Evolutionary conservation across 2,113 vertebrate species (phyloP).

Genomic region (Chaetops frenatus): DNA sequence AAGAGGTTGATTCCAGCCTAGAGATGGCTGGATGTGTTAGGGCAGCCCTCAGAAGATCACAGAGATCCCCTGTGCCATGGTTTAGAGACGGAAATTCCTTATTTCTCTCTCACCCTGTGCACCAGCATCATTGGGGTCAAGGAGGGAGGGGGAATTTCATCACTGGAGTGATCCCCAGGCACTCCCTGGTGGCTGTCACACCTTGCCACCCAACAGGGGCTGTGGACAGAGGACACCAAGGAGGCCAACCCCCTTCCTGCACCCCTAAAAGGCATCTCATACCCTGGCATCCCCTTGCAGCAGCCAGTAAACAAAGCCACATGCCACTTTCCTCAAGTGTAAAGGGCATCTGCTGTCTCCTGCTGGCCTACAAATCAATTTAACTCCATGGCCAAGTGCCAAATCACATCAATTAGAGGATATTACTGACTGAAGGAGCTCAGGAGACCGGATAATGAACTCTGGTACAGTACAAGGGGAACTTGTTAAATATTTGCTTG

Average conservation of each 20-base stretch:
- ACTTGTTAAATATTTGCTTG: slow-evolving; percentile 50
- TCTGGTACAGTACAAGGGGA: background rate
- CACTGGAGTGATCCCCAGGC: background rate
- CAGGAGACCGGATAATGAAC: slow-evolving; percentile 41
- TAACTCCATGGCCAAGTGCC: slow-evolving; percentile 30
- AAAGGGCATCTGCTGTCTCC: slow-evolving; percentile 37
- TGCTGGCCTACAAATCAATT: slow-evolving; percentile 46
- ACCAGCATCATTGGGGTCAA: background rate
- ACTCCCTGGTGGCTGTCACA: background rate
- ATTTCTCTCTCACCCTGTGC: background rate
- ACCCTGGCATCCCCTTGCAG: background rate
- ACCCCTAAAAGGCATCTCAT: background rate
- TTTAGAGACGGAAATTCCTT: background rate
- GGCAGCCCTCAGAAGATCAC: background rate
- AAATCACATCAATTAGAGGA: slow-evolving; percentile 46
- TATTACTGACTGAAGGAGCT: slow-evolving; percentile 39
- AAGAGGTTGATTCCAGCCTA: background rate
- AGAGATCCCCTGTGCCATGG: background rate
- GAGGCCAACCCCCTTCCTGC: background rate
- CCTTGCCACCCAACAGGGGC: background rate
- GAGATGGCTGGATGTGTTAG: background rate
- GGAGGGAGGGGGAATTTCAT: background rate
- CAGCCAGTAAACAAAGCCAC: background rate
- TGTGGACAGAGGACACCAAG: background rate
- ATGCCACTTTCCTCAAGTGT: slow-evolving; percentile 4